Base-by-base conservation (phyloP, 2,797 vertebrate genomes). In the Botia kubotai region DNA sequence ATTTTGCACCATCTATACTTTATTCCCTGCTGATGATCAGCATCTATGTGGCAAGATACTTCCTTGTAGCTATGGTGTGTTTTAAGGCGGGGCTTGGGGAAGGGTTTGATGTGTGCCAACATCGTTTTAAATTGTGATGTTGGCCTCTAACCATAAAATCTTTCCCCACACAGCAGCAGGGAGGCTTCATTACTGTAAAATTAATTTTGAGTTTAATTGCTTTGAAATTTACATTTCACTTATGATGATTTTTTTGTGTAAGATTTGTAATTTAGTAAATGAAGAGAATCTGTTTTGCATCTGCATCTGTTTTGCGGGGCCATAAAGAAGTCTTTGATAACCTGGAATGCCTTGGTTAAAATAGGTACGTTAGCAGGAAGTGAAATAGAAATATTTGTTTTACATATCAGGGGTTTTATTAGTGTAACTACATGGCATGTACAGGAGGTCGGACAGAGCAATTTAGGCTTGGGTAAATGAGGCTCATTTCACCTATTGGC, bases 401-500 rank as follows among this genome's bases (percentile, higher is more conserved):
- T 48, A 67, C 50, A 74, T 67, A 57, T 52, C 72, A 67, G 62
- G 8, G 21, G 60, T 63, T 29, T 33, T 33, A 6, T 33, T 46
- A 58, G 23, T 58, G 52, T 46, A 80, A 74, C 58, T 33, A 74
- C 71, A 74, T 80, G 62, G 58, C 63, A 68, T 68, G 71, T 74
- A 58, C 36, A 68, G 0, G 79, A 36, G 71, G 62, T 67, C 48
- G 52, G 52, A 74, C 52, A 74, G 79, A 74, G 39, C 71, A 19
- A 50, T 80, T 26, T 72, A 58, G 79, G 43, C 71, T 67, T 11
- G 16, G 58, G 62, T 80, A 80, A 80, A 80, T 67, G 52, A 80
- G 79, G 4, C 71, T 80, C 71, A 36, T 74, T 80, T 74, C 58
- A 80, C 63, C 68, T 68, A 48, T 53, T 79, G 77, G 46, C 77